A percentile compares a stretch with the other conserved stretches of the same genome.
Evolutionary conservation across 2,797 vertebrate genomes (phyloP).

Genomic region (Takifugu rubripes): DNA sequence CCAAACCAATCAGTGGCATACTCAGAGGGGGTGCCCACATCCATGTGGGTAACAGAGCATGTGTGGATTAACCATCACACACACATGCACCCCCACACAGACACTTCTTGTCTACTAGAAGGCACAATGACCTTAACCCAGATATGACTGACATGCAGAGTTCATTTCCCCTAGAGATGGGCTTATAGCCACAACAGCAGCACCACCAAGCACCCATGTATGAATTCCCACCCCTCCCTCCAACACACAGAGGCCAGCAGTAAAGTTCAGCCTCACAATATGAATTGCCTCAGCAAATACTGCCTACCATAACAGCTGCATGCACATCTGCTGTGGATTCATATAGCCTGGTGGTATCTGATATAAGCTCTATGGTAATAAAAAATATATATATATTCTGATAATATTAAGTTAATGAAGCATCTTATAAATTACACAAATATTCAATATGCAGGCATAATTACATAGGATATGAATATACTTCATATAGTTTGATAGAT

Average conservation of each 20-base stretch:
- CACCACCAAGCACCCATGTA: constrained; percentile 12
- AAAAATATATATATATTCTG: no score
- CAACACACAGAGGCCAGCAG: background rate
- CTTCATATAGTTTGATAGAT: no score
- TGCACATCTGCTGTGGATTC: constrained; percentile 6
- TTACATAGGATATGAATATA: no score
- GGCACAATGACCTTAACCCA: constrained; percentile 53
- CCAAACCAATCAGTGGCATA: constrained; percentile 57
- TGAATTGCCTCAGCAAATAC: background rate
- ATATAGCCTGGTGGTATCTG: no score
- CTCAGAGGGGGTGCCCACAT: constrained; percentile 18
- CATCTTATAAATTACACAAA: no score
- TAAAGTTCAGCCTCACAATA: background rate
- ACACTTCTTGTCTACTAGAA: constrained; percentile 22
- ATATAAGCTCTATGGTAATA: no score
- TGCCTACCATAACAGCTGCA: background rate
- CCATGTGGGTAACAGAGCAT: constrained; percentile 14
- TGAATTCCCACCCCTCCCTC: background rate
- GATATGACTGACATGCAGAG: constrained; percentile 28
- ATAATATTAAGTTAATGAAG: no score
- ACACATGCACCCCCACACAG: no score
- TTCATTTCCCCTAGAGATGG: constrained; percentile 32
- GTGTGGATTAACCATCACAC: constrained; percentile 48
- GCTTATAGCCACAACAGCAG: constrained; percentile 17
- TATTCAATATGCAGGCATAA: no score